Conservation (phyloP, 1,140 invertebrate genomes). For the Trialeurodes vaporariorum region DNA sequence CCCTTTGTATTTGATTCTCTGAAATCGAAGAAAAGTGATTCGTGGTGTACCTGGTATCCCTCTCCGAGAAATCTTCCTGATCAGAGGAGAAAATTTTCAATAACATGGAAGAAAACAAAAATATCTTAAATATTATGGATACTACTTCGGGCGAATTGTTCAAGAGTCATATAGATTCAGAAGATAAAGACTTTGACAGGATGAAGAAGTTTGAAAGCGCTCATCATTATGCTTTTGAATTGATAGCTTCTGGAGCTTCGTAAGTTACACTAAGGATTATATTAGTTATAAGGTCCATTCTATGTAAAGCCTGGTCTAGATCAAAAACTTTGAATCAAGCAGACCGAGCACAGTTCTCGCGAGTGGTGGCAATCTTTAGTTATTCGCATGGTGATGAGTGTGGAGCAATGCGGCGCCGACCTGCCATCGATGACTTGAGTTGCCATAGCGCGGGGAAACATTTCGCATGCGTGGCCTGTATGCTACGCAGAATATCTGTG, state of each 20-base stretch:
- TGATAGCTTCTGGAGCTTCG: neutral
- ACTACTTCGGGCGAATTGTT: neutral
- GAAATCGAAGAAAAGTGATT: no score
- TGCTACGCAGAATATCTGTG: no score
- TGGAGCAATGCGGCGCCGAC: no score
- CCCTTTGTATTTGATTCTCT: no score
- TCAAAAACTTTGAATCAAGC: neutral
- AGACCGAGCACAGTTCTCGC: neutral
- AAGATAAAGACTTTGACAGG: neutral
- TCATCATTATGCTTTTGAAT: neutral
- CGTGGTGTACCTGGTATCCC: no score
- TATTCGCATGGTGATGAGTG: no score
- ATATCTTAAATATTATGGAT: neutral
- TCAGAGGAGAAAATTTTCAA: no score
- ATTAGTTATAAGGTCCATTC: neutral
- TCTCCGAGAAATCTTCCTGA: no score
- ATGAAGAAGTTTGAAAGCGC: neutral
- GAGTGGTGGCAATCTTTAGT: no score
- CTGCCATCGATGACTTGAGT: no score
- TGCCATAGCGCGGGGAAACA: no score
- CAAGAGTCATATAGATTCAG: neutral
- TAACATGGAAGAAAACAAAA: neutral
- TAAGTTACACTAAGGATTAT: neutral
- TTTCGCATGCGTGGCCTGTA: no score
- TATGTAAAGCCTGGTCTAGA: neutral